phyloP scores from a whole-genome alignment of 2,113 vertebrate genomes.

The Gobius niger region DNA sequence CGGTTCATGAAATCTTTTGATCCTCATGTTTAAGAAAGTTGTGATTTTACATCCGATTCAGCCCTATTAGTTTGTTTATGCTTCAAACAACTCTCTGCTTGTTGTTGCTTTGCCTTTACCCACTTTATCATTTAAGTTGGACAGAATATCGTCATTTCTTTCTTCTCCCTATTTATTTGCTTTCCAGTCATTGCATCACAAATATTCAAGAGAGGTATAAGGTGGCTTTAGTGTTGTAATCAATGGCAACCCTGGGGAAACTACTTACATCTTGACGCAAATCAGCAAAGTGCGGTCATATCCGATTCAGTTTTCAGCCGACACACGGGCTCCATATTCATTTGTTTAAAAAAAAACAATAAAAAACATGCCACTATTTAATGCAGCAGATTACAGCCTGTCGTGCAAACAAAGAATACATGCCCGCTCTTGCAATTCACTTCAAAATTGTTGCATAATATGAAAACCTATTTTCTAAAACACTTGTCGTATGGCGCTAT shows the following conservation, averaged over 20 bases:
- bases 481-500: conserved; percentile 35
- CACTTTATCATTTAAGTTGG: neutral
- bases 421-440: conserved; percentile 5
- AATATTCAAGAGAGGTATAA: conserved; percentile 39
- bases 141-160: conserved; percentile 6
- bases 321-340: conserved; percentile 6
- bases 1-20: too few relatives aligned
- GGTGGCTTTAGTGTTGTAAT: conserved; percentile 35
- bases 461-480: conserved; percentile 27
- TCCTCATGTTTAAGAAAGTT: too few relatives aligned
- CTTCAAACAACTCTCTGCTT: conserved; percentile 18
- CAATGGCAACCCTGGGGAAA: conserved; percentile 26
- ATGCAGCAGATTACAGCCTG: neutral
- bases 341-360: neutral
- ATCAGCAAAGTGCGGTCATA: neutral
- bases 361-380: neutral
- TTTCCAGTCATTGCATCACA: conserved; percentile 60
- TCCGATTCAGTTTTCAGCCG: neutral
- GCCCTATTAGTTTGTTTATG: neutral
- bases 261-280: neutral
- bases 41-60: too few relatives aligned
- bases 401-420: neutral
- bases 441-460: conserved; percentile 31
- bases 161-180: conserved; percentile 37
- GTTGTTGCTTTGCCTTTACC: neutral